Conservation (phyloP, 2,888 invertebrate species). For the Cheilosia scutellata region DNA sequence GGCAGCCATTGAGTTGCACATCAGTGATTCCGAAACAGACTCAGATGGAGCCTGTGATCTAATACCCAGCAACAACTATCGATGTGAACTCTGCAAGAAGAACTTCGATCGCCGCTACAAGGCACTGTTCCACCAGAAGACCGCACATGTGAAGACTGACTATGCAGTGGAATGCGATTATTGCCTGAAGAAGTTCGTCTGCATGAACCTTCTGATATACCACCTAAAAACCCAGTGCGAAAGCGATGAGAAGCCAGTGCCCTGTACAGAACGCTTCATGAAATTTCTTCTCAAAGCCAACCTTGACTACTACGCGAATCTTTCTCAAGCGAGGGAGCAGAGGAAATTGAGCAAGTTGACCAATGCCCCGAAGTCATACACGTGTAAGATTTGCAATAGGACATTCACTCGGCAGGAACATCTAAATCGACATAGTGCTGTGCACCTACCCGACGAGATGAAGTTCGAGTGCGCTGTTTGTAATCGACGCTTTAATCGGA, state of each 20-base stretch:
- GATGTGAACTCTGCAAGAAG: constrained; percentile 73
- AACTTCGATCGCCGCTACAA: constrained; percentile 75
- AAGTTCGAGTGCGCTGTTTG: constrained; percentile 76
- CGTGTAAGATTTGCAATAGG: constrained; percentile 69
- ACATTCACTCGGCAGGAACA: constrained; percentile 75
- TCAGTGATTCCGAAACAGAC: constrained; percentile 76
- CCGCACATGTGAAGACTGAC: constrained; percentile 47
- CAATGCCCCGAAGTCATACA: constrained; percentile 60
- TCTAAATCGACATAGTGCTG: constrained; percentile 73
- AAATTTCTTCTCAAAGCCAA: constrained; percentile 74
- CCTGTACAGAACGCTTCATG: constrained; percentile 75
- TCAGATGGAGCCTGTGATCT: constrained; percentile 62
- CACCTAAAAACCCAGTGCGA: constrained; percentile 77
- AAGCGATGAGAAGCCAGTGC: constrained; percentile 74
- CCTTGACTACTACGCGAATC: constrained; percentile 71
- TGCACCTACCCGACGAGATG: constrained; percentile 76
- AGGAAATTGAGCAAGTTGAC: constrained; percentile 63
- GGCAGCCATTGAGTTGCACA: constrained; percentile 72
- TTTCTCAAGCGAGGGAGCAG: constrained; percentile 74
- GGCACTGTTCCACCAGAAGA: constrained; percentile 76
- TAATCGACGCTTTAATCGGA: constrained; percentile 74
- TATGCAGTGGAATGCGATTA: constrained; percentile 69
- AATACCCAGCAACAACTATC: constrained; percentile 73
- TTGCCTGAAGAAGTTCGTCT: constrained; percentile 68
- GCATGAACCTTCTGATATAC: constrained; percentile 72